Evolutionary conservation across 2,113 vertebrate genomes (phyloP).

Genomic region (Octodon degus): DNA sequence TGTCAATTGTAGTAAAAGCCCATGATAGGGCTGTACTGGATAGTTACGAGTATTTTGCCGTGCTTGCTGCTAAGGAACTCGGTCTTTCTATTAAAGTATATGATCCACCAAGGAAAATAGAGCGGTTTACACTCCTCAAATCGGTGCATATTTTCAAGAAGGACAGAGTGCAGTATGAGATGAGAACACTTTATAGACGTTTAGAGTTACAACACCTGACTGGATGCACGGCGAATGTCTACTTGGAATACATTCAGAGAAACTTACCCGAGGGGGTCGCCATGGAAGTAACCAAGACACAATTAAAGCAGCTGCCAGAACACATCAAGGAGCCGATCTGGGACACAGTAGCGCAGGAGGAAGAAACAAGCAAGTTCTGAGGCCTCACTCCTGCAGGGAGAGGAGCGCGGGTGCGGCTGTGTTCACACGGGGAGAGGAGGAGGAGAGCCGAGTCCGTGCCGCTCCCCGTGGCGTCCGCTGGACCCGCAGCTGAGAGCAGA

Average conservation of each 20-base stretch:
- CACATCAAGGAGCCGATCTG: slow-evolving; percentile 94
- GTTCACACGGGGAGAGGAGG: not conserved
- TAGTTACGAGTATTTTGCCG: slow-evolving; percentile 96
- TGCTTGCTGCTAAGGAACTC: slow-evolving; percentile 94
- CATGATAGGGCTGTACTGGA: slow-evolving; percentile 95
- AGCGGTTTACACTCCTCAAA: slow-evolving; percentile 94
- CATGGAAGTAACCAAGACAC: slow-evolving; percentile 96
- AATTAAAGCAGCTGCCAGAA: slow-evolving; percentile 93
- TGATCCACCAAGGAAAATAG: slow-evolving; percentile 90
- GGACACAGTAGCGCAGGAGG: slow-evolving; percentile 83
- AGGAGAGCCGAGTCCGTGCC: not conserved
- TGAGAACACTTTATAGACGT: slow-evolving; percentile 93
- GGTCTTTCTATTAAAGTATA: slow-evolving; percentile 92
- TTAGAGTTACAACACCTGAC: slow-evolving; percentile 93
- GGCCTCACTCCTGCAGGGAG: not conserved
- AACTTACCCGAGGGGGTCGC: slow-evolving; percentile 98
- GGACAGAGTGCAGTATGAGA: slow-evolving; percentile 98
- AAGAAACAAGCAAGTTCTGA: slow-evolving; percentile 76
- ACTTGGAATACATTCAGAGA: slow-evolving; percentile 97
- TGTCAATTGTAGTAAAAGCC: slow-evolving; percentile 94
- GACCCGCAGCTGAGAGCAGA: not conserved
- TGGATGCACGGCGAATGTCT: slow-evolving; percentile 92
- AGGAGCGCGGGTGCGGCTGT: not conserved
- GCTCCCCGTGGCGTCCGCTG: not conserved
- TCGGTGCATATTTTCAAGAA: slow-evolving; percentile 99